Base-by-base conservation (phyloP, 2,888 invertebrate species). In the Oscheius myriophilus region DNA sequence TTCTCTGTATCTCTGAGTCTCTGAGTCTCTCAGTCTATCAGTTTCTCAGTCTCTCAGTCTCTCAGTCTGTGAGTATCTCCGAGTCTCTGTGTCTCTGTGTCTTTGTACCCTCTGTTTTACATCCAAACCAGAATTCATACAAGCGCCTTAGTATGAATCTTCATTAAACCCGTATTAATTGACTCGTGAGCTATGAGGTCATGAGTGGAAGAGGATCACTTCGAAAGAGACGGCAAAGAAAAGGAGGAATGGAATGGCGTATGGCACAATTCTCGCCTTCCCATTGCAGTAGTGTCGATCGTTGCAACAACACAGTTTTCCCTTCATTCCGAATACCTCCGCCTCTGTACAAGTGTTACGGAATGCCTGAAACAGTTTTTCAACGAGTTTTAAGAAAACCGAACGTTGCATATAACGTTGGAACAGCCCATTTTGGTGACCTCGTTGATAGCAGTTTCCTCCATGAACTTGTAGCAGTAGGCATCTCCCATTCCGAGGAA, bases 261-360 rank as follows among this genome's bases (percentile, higher is more conserved):
- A 54, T n/a, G 64, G 64, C 23, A 46, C 43, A 12, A 65, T 18
- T n/a, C 53, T 53, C 6, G 45, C 26, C 21, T 51, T 23, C n/a
- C 63, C 33, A 25, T 65, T 65, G 55, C 64, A 65, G 23, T 65
- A 65, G 23, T 65, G 64, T 33, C 63, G 46, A 42, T 74, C 72
- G 55, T 80, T 79, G 64, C 82, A 82, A 52, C 82, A 82, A 54
- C 82, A 82, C 16, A 82, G 39, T 11, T 58, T 70, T 26, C 79
- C 82, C 41, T 71, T 72, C 72, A 82, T 75, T n/a, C 81, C 80
- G 7, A 73, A 65, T 18, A 82, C 67, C 41, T 79, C 78, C 1
- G 71, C 68, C 57, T 80, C 73, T 51, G 75, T 74, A 55, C 80
- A 80, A 16, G 74, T 66, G 51, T 79, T 78, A 11, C 80, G 72